phyloP scores from a whole-genome alignment of 1,140 invertebrate genomes.

The Andrena cerasifolii region DNA sequence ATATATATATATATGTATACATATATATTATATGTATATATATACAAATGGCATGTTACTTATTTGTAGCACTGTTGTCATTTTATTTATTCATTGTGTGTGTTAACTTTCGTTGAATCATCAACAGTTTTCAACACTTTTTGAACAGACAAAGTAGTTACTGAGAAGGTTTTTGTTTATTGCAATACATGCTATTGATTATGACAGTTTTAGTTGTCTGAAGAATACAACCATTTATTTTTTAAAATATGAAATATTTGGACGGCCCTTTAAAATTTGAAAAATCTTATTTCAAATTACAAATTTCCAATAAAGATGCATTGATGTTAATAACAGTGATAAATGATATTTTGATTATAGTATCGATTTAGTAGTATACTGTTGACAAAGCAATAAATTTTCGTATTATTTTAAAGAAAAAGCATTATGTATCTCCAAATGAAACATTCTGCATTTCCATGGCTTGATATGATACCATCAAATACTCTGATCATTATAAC shows the following conservation, averaged over 20 bases:
- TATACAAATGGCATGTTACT: constrained; percentile 25
- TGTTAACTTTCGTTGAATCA: constrained; percentile 15
- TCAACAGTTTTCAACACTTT: constrained; percentile 56
- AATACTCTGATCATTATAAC: constrained; percentile 1
- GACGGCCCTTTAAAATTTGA: neutral
- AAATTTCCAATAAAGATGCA: neutral
- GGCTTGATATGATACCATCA: neutral
- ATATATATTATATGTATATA: constrained; percentile 4
- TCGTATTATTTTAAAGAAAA: constrained; percentile 1
- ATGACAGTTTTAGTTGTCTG: neutral
- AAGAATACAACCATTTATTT: neutral
- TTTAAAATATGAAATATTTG: neutral
- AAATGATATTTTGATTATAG: neutral
- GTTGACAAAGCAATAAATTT: constrained; percentile 14
- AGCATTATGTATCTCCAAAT: constrained; percentile 5
- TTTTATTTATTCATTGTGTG: constrained; percentile 41
- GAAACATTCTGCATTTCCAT: neutral
- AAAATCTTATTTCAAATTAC: neutral
- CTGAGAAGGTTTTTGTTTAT: constrained; percentile 3
- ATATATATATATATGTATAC: constrained; percentile 10
- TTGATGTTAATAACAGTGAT: neutral
- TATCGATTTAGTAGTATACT: constrained; percentile 36
- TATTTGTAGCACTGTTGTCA: constrained; percentile 12
- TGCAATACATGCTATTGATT: neutral
- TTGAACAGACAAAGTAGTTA: constrained; percentile 8